A percentile compares a stretch with the other conserved stretches of the same genome.
Evolutionary conservation across 2,797 vertebrate species (phyloP).

Genomic region (Coccyzus lansbergi): DNA sequence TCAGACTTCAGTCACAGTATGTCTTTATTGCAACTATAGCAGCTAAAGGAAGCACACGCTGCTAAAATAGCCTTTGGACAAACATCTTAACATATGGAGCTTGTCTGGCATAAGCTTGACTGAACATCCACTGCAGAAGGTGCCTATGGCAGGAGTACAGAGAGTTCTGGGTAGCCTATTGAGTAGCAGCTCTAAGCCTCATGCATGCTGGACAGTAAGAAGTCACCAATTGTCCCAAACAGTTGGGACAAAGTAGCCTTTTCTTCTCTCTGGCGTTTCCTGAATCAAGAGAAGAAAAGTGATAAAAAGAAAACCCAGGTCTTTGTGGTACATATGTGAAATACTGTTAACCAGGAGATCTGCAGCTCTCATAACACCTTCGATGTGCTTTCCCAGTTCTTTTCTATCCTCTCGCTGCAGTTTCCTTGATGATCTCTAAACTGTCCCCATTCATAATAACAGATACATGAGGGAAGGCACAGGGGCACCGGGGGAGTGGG

Average conservation of each 20-base stretch:
- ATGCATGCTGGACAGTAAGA: background rate
- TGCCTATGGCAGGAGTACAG: background rate
- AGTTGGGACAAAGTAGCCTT: background rate
- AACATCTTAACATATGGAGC: background rate
- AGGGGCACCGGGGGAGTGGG: background rate
- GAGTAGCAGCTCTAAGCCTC: background rate
- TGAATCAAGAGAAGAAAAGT: background rate
- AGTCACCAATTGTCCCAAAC: background rate
- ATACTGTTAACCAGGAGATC: background rate
- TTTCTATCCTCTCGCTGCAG: background rate
- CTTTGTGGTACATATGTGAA: background rate
- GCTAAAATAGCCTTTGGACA: slow-evolving; percentile 19
- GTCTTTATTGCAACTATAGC: background rate
- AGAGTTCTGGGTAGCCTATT: background rate
- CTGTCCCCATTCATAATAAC: background rate
- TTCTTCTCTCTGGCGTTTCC: background rate
- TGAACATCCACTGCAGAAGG: background rate
- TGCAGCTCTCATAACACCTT: background rate
- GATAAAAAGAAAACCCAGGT: background rate
- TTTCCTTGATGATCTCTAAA: background rate
- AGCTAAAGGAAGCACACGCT: background rate
- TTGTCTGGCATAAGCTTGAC: background rate
- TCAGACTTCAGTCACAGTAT: background rate
- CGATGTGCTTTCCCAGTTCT: background rate
- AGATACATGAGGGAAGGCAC: accelerated